Evolutionary conservation across 2,888 invertebrate species (phyloP).

Genomic region (Trichopoda pennipes): DNA sequence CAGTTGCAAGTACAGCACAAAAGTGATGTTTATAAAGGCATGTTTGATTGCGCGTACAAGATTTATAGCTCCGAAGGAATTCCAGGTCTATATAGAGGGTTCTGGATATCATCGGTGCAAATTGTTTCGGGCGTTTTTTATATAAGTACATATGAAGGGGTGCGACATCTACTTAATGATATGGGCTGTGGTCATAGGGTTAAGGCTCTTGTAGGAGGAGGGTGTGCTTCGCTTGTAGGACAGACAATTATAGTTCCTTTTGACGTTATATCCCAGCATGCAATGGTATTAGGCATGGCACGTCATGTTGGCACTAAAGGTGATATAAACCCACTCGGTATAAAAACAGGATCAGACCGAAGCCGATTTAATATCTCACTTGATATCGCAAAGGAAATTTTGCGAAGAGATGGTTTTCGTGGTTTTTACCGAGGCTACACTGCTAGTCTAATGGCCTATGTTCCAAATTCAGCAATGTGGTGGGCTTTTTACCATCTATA

Average conservation of each 20-base stretch:
- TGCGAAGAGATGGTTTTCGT: conserved; percentile 88
- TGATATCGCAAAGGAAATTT: conserved; percentile 89
- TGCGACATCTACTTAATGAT: conserved; percentile 88
- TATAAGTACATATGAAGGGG: conserved; percentile 96
- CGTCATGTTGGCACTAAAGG: conserved; percentile 79
- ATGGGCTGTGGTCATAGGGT: conserved; percentile 77
- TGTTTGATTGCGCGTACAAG: conserved; percentile 93
- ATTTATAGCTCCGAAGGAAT: conserved; percentile 92
- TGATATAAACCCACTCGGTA: conserved; percentile 88
- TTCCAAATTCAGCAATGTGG: conserved; percentile 98
- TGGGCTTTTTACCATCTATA: conserved; percentile 97
- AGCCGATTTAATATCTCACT: conserved; percentile 86
- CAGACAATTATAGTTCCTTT: conserved; percentile 98
- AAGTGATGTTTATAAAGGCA: conserved; percentile 91
- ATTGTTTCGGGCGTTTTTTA: conserved; percentile 93
- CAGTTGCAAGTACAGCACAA: conserved; percentile 92
- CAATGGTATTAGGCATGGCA: conserved; percentile 93
- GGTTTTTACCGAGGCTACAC: conserved; percentile 97
- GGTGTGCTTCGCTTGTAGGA: conserved; percentile 93
- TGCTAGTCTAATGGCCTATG: conserved; percentile 95
- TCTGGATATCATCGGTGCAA: conserved; percentile 96
- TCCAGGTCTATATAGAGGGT: conserved; percentile 94
- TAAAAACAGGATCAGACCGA: conserved; percentile 84
- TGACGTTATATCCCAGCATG: conserved; percentile 97
- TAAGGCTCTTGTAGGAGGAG: conserved; percentile 93